phyloP scores from a whole-genome alignment of 1,140 invertebrate genomes.

The Capitella teleta region DNA sequence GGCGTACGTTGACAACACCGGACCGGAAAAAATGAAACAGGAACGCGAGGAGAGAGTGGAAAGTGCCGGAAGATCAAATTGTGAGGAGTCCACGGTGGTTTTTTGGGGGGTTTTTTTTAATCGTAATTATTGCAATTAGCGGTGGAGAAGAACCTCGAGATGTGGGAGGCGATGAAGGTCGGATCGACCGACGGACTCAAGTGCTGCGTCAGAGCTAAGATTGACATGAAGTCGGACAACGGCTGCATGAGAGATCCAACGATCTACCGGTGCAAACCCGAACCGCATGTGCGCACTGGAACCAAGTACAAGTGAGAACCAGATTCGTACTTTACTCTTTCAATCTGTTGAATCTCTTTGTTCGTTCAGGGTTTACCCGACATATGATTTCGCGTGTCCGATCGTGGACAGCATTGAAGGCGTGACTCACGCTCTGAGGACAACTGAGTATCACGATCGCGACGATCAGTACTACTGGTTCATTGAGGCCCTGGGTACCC shows the following conservation, averaged over 20 bases:
- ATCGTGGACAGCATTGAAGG: conserved; percentile 95
- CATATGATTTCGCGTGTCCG: conserved; percentile 99
- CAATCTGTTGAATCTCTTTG: neutral
- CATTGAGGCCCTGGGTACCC: conserved; percentile 37
- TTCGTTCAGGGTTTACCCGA: conserved; percentile 83
- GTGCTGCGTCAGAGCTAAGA: conserved; percentile 92
- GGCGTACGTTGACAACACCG: conserved; percentile 95
- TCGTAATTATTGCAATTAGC: too few relatives aligned
- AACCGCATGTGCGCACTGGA: conserved; percentile 83
- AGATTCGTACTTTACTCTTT: neutral
- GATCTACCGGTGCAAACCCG: conserved; percentile 95
- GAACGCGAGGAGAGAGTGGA: conserved; percentile 82
- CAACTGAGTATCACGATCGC: conserved; percentile 96
- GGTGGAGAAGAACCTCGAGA: conserved; percentile 69
- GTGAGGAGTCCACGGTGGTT: neutral
- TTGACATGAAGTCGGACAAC: conserved; percentile 92
- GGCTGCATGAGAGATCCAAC: conserved; percentile 98
- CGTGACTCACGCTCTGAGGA: conserved; percentile 92
- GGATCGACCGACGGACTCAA: conserved; percentile 66
- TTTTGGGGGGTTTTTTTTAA: too few relatives aligned
- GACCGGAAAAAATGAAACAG: conserved; percentile 84
- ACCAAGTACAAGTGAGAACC: conserved; percentile 83
- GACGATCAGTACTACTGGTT: conserved; percentile 96
- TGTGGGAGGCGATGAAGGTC: conserved; percentile 94
- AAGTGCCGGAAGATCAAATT: conserved; percentile 45